A percentile compares a stretch with the other conserved stretches of the same genome.
These are phyloP conservation scores for Micromussa lordhowensis DNA, from an alignment of 92 coral and sea anemone genomes.

Conservation along the genomic window DNA sequence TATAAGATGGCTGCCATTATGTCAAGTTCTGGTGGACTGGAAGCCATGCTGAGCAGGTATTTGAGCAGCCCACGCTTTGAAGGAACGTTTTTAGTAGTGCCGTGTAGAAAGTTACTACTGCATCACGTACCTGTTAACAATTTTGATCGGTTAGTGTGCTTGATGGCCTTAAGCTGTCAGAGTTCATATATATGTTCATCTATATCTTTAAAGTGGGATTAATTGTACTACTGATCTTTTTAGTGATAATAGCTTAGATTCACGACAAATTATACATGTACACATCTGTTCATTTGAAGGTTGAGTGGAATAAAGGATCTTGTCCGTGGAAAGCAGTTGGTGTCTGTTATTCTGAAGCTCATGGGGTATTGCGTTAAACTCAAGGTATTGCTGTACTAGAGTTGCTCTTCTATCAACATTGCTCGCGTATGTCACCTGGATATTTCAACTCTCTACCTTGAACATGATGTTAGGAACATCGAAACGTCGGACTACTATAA, in stretches of 20 bases:
- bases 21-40: slow-evolving; percentile 96
- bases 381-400: slow-evolving; percentile 60
- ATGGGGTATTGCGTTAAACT: slow-evolving; percentile 94
- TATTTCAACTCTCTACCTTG: neutral
- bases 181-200: too few relatives aligned
- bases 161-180: too few relatives aligned
- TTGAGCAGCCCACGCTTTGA: neutral
- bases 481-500: too few relatives aligned
- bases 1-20: slow-evolving; percentile 94
- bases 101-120: too few relatives aligned
- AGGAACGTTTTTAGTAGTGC: too few relatives aligned
- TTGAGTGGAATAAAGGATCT: slow-evolving; percentile 85
- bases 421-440: neutral
- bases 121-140: too few relatives aligned
- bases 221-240: neutral
- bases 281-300: slow-evolving; percentile 38
- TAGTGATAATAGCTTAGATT: neutral
- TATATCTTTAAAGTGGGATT: neutral
- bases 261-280: neutral
- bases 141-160: too few relatives aligned
- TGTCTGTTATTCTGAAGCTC: slow-evolving; percentile 88
- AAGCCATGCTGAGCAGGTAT: slow-evolving; percentile 94
- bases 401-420: too few relatives aligned
- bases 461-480: too few relatives aligned
- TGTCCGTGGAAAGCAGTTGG: slow-evolving; percentile 92